Conservation (phyloP, 2,797 vertebrate genomes). For the Amphiprion clarkii region DNA sequence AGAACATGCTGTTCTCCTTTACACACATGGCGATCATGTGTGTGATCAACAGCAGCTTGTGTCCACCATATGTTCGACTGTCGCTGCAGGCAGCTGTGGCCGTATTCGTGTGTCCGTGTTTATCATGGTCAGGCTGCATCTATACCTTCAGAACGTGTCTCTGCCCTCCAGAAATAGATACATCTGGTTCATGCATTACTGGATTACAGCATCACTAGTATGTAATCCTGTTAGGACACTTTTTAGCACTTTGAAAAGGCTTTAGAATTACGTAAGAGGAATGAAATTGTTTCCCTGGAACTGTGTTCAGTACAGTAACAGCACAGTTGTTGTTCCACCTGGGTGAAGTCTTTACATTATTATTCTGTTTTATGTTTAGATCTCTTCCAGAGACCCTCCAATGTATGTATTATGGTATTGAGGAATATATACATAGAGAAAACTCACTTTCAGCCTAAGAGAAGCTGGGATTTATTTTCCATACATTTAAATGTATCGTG, state of each 20-base stretch:
- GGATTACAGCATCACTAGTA: slow-evolving; percentile 29
- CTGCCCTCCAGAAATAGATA: slow-evolving; percentile 32
- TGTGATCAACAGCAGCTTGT: slow-evolving; percentile 47
- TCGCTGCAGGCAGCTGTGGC: slow-evolving; percentile 56
- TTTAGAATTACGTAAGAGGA: slow-evolving; percentile 11
- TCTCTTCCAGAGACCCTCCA: not conserved
- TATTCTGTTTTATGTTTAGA: not conserved
- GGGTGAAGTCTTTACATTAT: not conserved
- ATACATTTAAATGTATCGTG: not conserved
- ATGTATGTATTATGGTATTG: not conserved
- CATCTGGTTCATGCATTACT: slow-evolving; percentile 7
- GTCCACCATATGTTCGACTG: slow-evolving; percentile 58
- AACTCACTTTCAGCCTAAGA: not conserved
- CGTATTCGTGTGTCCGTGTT: slow-evolving; percentile 42
- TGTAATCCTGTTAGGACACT: slow-evolving; percentile 32
- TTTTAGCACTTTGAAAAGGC: slow-evolving; percentile 4
- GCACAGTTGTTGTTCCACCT: not conserved
- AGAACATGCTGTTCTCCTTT: slow-evolving; percentile 13
- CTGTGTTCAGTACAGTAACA: not conserved
- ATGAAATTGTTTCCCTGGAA: not conserved
- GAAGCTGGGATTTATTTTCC: slow-evolving; percentile 17
- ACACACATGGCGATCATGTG: slow-evolving; percentile 38
- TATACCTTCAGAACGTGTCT: slow-evolving; percentile 14
- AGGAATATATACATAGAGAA: not conserved
- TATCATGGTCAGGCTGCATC: slow-evolving; percentile 24